Base-by-base conservation (phyloP, 2,797 vertebrate genomes). In the Eulemur mongoz region DNA sequence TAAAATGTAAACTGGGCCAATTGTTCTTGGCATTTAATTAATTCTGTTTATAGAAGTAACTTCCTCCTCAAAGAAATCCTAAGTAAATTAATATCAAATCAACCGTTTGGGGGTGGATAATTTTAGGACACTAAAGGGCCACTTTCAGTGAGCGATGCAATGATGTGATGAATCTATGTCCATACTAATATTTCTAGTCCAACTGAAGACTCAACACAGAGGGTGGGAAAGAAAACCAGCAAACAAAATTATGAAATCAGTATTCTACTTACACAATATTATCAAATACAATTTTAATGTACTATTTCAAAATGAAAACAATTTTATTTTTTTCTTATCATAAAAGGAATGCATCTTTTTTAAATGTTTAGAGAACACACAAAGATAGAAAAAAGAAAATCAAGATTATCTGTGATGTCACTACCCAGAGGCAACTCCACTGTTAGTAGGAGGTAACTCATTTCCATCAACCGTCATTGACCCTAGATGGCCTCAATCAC, bases 81-180 rank as follows among this genome's bases (percentile, higher is more conserved):
- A 84, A 93, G 83, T 90, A 88, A 92, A 95, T 93, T 54, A 81
- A 82, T 59, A 89, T 92, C 67, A 85, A 95, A 94, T 61, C 9
- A 45, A 81, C 20, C 22, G 1, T 57, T 35, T 65, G 32, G 10
- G n/a, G 3, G 17, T 40, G 12, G 23, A 52, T 76, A 87, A 65
- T 76, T 85, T 91, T 70, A 91, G 59, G 40, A 25, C 22, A 92
- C 70, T 91, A 79, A 96, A 84, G 35, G 17, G 32, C 45, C 48
- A 54, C n/a, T 48, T 8, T 63, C 27, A 54, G 32, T 43, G 89
- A 88, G 78, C 59, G 88, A 45, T 59, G 52, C 18, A 78, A 57
- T 48, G 73, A 43, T 38, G 25, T 15, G 63, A 79, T 30, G 27
- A 73, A 67, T 69, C 48, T 52, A 6, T 35, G 30, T 85, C 84